These are phyloP conservation scores for Drosophila obscura DNA, from an alignment of 1,140 invertebrate species.

Conservation along the genomic window DNA sequence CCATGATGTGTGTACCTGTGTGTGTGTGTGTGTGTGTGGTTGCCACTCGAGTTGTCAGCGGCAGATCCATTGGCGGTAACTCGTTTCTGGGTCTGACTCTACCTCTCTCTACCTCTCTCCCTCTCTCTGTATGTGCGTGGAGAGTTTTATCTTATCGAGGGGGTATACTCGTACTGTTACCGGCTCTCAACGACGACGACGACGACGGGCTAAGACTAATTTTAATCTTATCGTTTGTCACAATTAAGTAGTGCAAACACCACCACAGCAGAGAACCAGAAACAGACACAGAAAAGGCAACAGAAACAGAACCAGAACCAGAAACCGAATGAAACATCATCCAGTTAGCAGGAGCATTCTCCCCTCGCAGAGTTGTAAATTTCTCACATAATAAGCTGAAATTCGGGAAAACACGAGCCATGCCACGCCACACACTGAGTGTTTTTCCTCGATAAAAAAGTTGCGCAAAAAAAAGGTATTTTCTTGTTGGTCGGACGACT, in stretches of 20 bases:
- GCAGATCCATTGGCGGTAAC: slow-evolving; percentile 61
- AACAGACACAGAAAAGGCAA: slow-evolving; percentile 43
- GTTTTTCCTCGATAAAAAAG: slow-evolving; percentile 43
- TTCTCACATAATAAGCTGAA: slow-evolving; percentile 47
- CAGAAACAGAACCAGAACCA: slow-evolving; percentile 34
- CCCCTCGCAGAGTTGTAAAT: slow-evolving; percentile 37
- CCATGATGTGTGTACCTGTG: too few species aligned
- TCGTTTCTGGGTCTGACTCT: slow-evolving; percentile 24
- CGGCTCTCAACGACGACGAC: slow-evolving; percentile 10
- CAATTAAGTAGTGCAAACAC: slow-evolving; percentile 79
- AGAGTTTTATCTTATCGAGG: slow-evolving; percentile 70
- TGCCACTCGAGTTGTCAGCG: slow-evolving; percentile 54
- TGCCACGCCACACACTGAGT: slow-evolving; percentile 20
- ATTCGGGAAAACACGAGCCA: slow-evolving; percentile 37
- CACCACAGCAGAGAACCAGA: slow-evolving; percentile 40
- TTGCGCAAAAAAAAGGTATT: slow-evolving; percentile 62
- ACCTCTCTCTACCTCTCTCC: slow-evolving; percentile 7
- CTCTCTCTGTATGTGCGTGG: not conserved
- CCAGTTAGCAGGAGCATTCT: slow-evolving; percentile 15
- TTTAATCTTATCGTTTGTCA: slow-evolving; percentile 77
- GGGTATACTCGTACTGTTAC: slow-evolving; percentile 12
- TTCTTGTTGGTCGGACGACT: slow-evolving; percentile 5
- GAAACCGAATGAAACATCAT: slow-evolving; percentile 19
- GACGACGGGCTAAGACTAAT: slow-evolving; percentile 62
- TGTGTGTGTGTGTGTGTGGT: slow-evolving; percentile 6